phyloP scores from a whole-genome alignment of 2,113 vertebrate species.

The Parus major region DNA sequence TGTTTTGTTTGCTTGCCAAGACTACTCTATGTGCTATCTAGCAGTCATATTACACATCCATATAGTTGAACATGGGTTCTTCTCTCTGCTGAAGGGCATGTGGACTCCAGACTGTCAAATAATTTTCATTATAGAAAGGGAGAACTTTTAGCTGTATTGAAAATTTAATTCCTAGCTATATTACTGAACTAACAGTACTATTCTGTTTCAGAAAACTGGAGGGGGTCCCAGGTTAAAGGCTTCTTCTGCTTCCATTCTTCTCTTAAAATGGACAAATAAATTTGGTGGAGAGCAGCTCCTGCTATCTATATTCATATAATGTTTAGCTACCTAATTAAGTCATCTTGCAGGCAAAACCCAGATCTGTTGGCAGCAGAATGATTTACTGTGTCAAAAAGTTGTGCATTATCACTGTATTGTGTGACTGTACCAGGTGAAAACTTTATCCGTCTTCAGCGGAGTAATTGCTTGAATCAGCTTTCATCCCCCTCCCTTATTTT shows the following conservation, averaged over 20 bases:
- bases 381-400: background rate
- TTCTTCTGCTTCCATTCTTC: background rate
- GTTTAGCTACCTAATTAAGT: background rate
- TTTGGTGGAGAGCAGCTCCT: background rate
- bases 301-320: background rate
- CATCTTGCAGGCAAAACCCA: background rate
- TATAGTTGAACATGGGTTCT: background rate
- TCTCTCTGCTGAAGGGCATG: background rate
- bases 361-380: background rate
- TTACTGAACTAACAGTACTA: background rate
- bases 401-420: background rate
- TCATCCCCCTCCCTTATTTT: rapidly evolving
- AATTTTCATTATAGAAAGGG: background rate
- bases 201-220: background rate
- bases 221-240: background rate
- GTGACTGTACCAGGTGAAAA: background rate
- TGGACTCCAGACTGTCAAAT: background rate
- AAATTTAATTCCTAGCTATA: background rate
- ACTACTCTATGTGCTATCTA: background rate
- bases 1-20: background rate
- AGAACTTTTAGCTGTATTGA: background rate
- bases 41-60: background rate
- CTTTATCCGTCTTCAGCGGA: background rate
- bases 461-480: background rate
- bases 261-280: background rate